A percentile compares a stretch with the other conserved stretches of the same genome.
Conservation (phyloP, 2,888 invertebrate species). For the Epistrophella euchroma region DNA sequence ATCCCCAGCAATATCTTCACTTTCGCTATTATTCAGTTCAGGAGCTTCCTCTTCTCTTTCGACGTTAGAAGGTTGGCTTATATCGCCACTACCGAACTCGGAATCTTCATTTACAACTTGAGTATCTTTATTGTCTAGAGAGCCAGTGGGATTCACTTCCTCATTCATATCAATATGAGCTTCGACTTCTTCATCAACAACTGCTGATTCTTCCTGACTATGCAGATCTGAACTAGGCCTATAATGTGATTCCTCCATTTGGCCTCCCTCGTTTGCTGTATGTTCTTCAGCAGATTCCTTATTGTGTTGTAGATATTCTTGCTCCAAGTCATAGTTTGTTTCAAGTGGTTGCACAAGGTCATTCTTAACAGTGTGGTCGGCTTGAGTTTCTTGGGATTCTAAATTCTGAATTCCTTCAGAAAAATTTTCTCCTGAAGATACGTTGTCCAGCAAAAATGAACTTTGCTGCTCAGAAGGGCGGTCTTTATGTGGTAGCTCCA, state of each 20-base stretch:
- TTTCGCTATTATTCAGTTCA: neutral
- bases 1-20: neutral
- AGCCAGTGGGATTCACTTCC: conserved; percentile 30
- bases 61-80: neutral
- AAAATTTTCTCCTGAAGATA: conserved; percentile 12
- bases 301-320: neutral
- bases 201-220: conserved; percentile 49
- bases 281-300: conserved; percentile 24
- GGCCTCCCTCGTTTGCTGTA: conserved; percentile 1
- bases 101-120: neutral
- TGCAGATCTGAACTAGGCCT: conserved; percentile 59
- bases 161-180: conserved; percentile 50
- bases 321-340: conserved; percentile 3
- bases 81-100: conserved; percentile 37
- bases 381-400: conserved; percentile 17
- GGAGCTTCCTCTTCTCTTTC: neutral
- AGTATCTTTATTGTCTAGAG: conserved; percentile 44
- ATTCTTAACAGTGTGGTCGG: neutral
- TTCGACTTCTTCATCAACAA: conserved; percentile 61
- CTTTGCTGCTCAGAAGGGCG: neutral
- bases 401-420: neutral
- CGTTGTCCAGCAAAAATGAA: neutral
- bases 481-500: neutral
- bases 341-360: neutral
- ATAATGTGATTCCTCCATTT: conserved; percentile 67